phyloP scores from a whole-genome alignment of 2,888 invertebrate species.

The Tenthredo distinguenda region DNA sequence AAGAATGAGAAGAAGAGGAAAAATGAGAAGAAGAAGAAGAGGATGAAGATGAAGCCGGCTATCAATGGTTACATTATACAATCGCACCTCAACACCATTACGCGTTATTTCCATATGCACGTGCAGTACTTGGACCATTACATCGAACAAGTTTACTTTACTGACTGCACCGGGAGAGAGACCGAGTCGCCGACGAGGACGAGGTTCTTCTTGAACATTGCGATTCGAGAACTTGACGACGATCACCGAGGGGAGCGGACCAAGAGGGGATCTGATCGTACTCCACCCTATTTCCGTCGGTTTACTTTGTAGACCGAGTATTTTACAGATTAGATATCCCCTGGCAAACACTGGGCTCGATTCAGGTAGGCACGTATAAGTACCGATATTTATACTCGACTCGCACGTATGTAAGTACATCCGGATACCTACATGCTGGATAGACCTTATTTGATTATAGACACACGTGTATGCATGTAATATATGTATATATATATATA shows the following conservation, averaged over 20 bases:
- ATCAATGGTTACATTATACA: slow-evolving; percentile 77
- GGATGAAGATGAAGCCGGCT: slow-evolving; percentile 61
- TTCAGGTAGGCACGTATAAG: slow-evolving; percentile 11
- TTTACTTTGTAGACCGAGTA: slow-evolving; percentile 67
- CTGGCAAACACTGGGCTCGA: slow-evolving; percentile 62
- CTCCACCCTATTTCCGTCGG: slow-evolving; percentile 55
- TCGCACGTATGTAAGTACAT: background rate
- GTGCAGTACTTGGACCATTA: slow-evolving; percentile 17
- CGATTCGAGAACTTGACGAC: slow-evolving; percentile 18
- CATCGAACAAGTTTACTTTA: background rate
- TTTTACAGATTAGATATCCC: slow-evolving; percentile 72
- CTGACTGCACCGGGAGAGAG: background rate
- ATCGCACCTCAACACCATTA: slow-evolving; percentile 55
- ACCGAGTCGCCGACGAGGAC: background rate
- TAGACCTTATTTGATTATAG: background rate
- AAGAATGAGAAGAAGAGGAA: slow-evolving; percentile 52
- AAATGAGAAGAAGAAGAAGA: background rate
- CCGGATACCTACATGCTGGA: background rate
- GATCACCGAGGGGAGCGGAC: background rate
- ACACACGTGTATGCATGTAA: background rate
- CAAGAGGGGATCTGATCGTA: slow-evolving; percentile 4
- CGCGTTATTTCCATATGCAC: slow-evolving; percentile 12
- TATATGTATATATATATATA: background rate
- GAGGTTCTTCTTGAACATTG: background rate
- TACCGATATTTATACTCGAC: background rate